Percentiles rank a stretch among this genome's conserved stretches.
These are phyloP conservation scores for Orgyia antiqua DNA, from an alignment of 2,888 invertebrate genomes.

Conservation along the genomic window DNA sequence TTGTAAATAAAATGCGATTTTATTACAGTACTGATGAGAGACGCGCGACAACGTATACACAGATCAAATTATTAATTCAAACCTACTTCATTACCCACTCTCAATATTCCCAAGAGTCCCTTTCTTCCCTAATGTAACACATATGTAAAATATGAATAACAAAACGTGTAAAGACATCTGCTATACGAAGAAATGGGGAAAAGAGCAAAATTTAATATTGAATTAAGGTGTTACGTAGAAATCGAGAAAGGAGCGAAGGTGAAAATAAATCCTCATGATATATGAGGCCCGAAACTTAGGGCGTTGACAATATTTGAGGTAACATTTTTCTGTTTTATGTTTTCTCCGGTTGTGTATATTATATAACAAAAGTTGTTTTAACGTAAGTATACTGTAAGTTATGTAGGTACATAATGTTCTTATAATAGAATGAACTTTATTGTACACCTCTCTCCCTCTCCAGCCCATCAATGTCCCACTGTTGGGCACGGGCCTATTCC, in stretches of 20 bases:
- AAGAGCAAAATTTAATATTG: conserved; percentile 74
- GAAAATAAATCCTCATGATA: conserved; percentile 73
- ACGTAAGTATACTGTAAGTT: too few relatives aligned
- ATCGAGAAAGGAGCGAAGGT: conserved; percentile 69
- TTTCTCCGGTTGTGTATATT: conserved; percentile 24
- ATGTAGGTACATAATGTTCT: too few relatives aligned
- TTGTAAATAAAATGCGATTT: too few relatives aligned
- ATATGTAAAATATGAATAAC: conserved; percentile 67
- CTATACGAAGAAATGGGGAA: conserved; percentile 47
- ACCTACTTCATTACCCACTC: conserved; percentile 22
- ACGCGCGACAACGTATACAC: too few relatives aligned
- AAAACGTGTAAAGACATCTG: conserved; percentile 66
- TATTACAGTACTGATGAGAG: too few relatives aligned
- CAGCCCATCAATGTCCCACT: too few relatives aligned
- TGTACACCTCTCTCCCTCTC: too few relatives aligned
- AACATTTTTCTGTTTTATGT: conserved; percentile 50
- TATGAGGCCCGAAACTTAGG: conserved; percentile 53
- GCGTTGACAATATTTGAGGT: conserved; percentile 70
- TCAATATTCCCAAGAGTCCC: conserved; percentile 24
- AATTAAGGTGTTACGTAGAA: conserved; percentile 73
- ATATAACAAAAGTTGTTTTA: conserved; percentile 16
- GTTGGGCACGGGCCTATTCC: too few relatives aligned
- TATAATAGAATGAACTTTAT: too few relatives aligned
- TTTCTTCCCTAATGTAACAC: conserved; percentile 41
- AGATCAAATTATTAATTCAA: conserved; percentile 20